A percentile compares a stretch with the other conserved stretches of the same genome.
These are phyloP conservation scores for Gerris buenoi DNA, from an alignment of 1,140 invertebrate genomes.

Conservation along the genomic window DNA sequence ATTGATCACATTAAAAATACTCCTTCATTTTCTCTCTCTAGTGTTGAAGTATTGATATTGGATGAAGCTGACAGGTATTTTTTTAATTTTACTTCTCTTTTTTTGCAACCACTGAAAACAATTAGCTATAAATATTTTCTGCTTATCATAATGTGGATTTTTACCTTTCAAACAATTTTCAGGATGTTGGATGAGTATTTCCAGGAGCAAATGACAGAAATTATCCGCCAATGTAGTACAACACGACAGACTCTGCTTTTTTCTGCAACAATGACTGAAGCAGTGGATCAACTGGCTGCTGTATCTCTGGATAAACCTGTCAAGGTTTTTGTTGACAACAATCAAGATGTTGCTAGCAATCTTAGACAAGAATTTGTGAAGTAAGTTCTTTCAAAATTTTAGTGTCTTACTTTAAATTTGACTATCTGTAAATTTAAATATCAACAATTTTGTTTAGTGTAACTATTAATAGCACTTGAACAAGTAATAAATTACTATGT, in stretches of 20 bases:
- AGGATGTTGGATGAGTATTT: conserved; percentile 98
- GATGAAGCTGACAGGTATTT: conserved; percentile 89
- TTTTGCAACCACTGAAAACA: no score
- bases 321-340: conserved; percentile 87
- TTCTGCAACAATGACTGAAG: conserved; percentile 96
- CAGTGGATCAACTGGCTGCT: conserved; percentile 82
- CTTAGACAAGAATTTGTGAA: conserved; percentile 91
- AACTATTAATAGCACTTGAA: no score
- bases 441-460: no score
- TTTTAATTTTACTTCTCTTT: conserved; percentile 3
- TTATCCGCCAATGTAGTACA: conserved; percentile 73
- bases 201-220: conserved; percentile 95
- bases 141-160: not conserved
- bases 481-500: no score
- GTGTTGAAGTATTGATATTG: conserved; percentile 84
- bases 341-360: conserved; percentile 88
- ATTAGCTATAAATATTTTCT: not conserved
- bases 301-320: conserved; percentile 84
- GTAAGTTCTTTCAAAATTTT: no score
- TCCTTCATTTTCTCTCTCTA: conserved; percentile 75
- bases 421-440: no score
- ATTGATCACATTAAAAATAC: conserved; percentile 96
- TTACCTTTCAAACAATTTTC: conserved; percentile 20
- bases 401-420: no score
- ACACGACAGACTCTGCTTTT: conserved; percentile 96